Percentiles rank a stretch among this genome's conserved stretches.
These are phyloP conservation scores for Strigamia transsilvanica DNA, from an alignment of 2,888 invertebrate genomes.

Conservation along the genomic window DNA sequence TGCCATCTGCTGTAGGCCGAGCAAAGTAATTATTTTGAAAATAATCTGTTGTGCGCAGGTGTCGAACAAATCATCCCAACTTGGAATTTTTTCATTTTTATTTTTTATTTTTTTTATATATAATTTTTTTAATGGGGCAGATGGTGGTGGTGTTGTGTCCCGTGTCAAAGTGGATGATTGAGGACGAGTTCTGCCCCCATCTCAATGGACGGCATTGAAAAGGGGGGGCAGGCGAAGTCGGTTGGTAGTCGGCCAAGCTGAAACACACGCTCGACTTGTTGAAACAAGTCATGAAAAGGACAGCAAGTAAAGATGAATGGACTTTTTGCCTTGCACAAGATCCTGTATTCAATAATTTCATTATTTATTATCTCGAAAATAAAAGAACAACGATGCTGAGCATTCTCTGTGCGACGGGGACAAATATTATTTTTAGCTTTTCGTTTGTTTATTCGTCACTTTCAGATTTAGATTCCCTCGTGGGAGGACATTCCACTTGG, in stretches of 20 bases:
- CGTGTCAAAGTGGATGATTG: slow-evolving; percentile 29
- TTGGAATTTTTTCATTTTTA: background rate
- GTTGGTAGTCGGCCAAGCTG: slow-evolving; percentile 21
- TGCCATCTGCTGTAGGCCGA: background rate
- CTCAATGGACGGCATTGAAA: slow-evolving; percentile 35
- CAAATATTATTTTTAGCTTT: slow-evolving; percentile 29
- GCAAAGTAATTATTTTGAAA: background rate
- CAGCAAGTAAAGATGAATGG: slow-evolving; percentile 9
- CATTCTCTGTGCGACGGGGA: background rate
- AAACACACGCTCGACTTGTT: slow-evolving; percentile 35
- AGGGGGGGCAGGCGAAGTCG: slow-evolving; percentile 2
- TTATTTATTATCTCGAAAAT: background rate
- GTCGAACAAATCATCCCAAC: background rate
- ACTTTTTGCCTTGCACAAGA: background rate
- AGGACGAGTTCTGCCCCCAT: background rate
- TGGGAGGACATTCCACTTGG: background rate
- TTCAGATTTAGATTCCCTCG: background rate
- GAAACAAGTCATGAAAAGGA: background rate
- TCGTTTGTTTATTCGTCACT: background rate
- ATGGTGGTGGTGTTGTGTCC: background rate
- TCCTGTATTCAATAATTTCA: background rate
- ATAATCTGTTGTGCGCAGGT: slow-evolving; percentile 15
- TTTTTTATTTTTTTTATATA: background rate
- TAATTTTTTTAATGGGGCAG: slow-evolving; percentile 13
- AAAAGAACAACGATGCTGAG: background rate